Conservation (phyloP, 2,113 vertebrate genomes). For the Centropristis striata region DNA sequence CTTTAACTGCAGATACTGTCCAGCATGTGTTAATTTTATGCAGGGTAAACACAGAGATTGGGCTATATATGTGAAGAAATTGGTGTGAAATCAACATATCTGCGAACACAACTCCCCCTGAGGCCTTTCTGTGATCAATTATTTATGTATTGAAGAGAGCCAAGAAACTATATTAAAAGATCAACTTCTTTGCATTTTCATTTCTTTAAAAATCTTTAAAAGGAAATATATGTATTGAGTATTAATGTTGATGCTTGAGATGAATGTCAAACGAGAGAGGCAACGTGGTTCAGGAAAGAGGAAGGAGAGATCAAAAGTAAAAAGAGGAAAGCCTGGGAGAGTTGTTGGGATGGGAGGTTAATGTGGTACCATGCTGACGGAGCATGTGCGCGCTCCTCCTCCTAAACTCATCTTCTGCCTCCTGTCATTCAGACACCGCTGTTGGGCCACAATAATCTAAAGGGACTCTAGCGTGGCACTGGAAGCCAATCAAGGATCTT, state of each 20-base stretch:
- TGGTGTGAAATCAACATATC: constrained; percentile 79
- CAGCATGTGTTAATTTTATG: constrained; percentile 66
- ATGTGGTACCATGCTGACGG: constrained; percentile 70
- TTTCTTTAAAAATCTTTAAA: constrained; percentile 62
- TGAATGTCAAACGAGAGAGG: constrained; percentile 60
- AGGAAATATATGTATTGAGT: constrained; percentile 65
- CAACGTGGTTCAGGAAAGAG: constrained; percentile 29
- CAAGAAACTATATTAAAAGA: constrained; percentile 77
- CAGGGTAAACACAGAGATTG: constrained; percentile 69
- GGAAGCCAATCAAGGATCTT: constrained; percentile 63
- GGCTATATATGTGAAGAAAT: constrained; percentile 67
- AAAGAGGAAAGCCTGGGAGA: constrained; percentile 44
- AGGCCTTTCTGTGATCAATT: constrained; percentile 74
- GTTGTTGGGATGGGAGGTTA: constrained; percentile 67
- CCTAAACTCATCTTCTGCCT: constrained; percentile 53
- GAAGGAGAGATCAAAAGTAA: constrained; percentile 52
- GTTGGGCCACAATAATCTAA: constrained; percentile 40
- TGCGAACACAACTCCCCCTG: constrained; percentile 55
- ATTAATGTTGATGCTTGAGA: constrained; percentile 66
- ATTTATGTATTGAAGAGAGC: constrained; percentile 73
- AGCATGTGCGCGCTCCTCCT: constrained; percentile 47
- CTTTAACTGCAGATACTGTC: constrained; percentile 53
- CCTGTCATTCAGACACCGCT: constrained; percentile 48
- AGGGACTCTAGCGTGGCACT: constrained; percentile 45
- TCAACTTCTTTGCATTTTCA: constrained; percentile 60